Evolutionary conservation across 2,113 vertebrate species (phyloP).

Genomic region (Lepisosteus oculatus): DNA sequence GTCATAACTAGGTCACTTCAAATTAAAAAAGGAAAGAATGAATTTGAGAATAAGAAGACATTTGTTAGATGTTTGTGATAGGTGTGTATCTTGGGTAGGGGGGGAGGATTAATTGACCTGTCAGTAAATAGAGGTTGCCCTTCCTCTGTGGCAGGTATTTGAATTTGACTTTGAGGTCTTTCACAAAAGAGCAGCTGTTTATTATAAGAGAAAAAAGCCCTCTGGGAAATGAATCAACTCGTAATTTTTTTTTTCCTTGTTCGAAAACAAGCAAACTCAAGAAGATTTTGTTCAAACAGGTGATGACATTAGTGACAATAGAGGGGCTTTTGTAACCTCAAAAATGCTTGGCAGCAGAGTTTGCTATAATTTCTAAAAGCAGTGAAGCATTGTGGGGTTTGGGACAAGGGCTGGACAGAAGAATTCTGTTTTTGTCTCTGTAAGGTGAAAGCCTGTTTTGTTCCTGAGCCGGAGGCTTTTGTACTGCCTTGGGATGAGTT

Average conservation of each 20-base stretch:
- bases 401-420: background rate
- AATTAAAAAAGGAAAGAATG: too few relatives aligned
- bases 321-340: slow-evolving; percentile 1
- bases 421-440: background rate
- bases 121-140: slow-evolving; percentile 26
- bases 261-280: background rate
- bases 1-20: too few relatives aligned
- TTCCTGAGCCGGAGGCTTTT: background rate
- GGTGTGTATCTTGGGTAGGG: too few relatives aligned
- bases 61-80: too few relatives aligned
- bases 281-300: slow-evolving; percentile 10
- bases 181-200: slow-evolving; percentile 49
- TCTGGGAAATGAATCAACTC: background rate
- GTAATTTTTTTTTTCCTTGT: background rate
- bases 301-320: slow-evolving; percentile 15
- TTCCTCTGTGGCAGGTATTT: slow-evolving; percentile 34
- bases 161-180: slow-evolving; percentile 11
- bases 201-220: slow-evolving; percentile 49
- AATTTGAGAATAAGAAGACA: too few relatives aligned
- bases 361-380: slow-evolving; percentile 1
- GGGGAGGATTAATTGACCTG: background rate
- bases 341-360: slow-evolving; percentile 6
- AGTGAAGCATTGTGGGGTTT: background rate
- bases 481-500: background rate
- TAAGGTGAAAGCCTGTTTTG: slow-evolving; percentile 5